Conservation (phyloP, 2,797 vertebrate genomes). For the Falco concolor region DNA sequence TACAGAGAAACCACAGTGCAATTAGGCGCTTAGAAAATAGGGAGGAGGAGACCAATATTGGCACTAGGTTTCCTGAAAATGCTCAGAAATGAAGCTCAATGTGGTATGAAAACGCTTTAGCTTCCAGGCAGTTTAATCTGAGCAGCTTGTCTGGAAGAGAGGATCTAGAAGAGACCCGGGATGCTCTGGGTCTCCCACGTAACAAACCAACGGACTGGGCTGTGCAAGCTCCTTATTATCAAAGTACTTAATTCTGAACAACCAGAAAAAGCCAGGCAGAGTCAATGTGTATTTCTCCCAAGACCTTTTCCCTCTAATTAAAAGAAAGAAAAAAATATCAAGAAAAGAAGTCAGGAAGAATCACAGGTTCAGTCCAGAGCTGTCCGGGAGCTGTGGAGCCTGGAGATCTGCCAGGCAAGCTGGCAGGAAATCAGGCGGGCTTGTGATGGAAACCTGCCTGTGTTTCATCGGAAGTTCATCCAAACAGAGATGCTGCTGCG, state of each 20-base stretch:
- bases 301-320: not conserved
- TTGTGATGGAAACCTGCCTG: conserved; percentile 49
- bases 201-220: not conserved
- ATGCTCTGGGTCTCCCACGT: not conserved
- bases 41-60: not conserved
- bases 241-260: not conserved
- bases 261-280: not conserved
- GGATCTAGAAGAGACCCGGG: not conserved
- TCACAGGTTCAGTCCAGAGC: conserved; percentile 20
- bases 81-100: not conserved
- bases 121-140: not conserved
- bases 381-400: not conserved
- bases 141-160: not conserved
- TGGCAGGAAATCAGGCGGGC: conserved; percentile 27
- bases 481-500: not conserved
- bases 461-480: conserved; percentile 46
- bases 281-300: not conserved
- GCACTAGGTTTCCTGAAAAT: not conserved
- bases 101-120: not conserved
- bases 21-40: not conserved
- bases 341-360: not conserved
- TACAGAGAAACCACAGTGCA: not conserved
- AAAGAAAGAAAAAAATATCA: not conserved
- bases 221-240: not conserved
- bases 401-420: conserved; percentile 33